phyloP scores from a whole-genome alignment of 2,888 invertebrate genomes.

The Scrobipalpa atriplicella region DNA sequence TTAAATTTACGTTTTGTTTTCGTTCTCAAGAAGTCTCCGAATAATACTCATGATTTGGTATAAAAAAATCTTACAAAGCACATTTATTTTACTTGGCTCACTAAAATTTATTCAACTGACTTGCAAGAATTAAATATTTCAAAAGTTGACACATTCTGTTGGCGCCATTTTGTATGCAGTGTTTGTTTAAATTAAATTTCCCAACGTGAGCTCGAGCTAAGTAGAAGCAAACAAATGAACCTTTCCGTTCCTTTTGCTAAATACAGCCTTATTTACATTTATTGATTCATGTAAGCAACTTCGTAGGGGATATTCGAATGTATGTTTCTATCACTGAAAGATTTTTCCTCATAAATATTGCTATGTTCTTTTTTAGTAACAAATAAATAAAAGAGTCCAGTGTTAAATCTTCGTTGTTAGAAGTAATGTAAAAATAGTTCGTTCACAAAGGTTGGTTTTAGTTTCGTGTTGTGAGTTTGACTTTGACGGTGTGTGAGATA shows the following conservation, averaged over 20 bases:
- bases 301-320: neutral
- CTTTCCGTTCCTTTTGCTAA: neutral
- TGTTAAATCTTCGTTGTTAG: too few relatives aligned
- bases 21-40: too few relatives aligned
- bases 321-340: too few relatives aligned
- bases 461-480: too few relatives aligned
- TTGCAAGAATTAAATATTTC: neutral
- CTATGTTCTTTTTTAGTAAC: too few relatives aligned
- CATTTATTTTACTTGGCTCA: neutral
- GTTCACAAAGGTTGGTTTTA: too few relatives aligned
- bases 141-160: slow-evolving; percentile 23
- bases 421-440: too few relatives aligned
- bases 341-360: too few relatives aligned
- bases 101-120: neutral
- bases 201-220: slow-evolving; percentile 17
- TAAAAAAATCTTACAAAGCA: neutral
- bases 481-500: too few relatives aligned
- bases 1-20: too few relatives aligned
- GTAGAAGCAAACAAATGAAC: neutral
- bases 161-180: slow-evolving; percentile 19
- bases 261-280: slow-evolving; percentile 6
- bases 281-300: neutral
- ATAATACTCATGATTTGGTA: too few relatives aligned
- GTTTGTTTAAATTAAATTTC: slow-evolving; percentile 27
- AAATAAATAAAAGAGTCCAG: too few relatives aligned